Conservation (phyloP, 1,140 invertebrate genomes). For the Meloidogyne exigua region DNA sequence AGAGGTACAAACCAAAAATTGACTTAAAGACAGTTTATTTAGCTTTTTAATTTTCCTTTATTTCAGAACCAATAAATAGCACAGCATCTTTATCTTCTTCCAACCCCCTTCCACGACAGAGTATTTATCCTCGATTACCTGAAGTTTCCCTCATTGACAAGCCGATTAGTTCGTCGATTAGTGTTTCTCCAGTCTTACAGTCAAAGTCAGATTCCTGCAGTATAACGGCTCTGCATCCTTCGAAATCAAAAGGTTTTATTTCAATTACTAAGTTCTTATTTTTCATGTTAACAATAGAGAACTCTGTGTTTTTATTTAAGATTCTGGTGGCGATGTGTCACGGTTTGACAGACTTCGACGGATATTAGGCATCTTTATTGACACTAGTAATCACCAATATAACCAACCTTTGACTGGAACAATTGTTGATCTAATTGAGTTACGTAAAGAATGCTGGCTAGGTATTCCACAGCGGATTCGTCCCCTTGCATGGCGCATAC, state of each 20-base stretch:
- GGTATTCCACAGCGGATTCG: conserved; percentile 59
- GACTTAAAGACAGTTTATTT: too few species aligned
- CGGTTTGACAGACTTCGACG: conserved; percentile 51
- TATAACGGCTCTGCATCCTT: conserved; percentile 14
- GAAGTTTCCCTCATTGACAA: conserved; percentile 27
- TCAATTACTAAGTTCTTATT: too few species aligned
- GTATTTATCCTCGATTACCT: conserved; percentile 46
- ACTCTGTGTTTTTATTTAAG: too few species aligned
- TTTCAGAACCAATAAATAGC: conserved; percentile 17
- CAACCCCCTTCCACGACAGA: neutral
- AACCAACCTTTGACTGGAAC: neutral
- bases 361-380: conserved; percentile 30
- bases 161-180: conserved; percentile 10
- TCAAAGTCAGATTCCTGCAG: neutral
- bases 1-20: conserved; percentile 33
- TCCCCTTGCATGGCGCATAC: conserved; percentile 59
- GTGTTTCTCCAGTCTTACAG: neutral
- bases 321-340: conserved; percentile 38
- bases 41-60: neutral
- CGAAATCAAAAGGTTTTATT: conserved; percentile 4
- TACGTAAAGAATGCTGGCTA: conserved; percentile 62
- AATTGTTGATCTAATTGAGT: conserved; percentile 53
- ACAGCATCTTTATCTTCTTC: conserved; percentile 28
- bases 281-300: too few species aligned
- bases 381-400: neutral